These are phyloP conservation scores for Ruditapes philippinarum DNA, from an alignment of 1,140 invertebrate genomes.

Conservation along the genomic window DNA sequence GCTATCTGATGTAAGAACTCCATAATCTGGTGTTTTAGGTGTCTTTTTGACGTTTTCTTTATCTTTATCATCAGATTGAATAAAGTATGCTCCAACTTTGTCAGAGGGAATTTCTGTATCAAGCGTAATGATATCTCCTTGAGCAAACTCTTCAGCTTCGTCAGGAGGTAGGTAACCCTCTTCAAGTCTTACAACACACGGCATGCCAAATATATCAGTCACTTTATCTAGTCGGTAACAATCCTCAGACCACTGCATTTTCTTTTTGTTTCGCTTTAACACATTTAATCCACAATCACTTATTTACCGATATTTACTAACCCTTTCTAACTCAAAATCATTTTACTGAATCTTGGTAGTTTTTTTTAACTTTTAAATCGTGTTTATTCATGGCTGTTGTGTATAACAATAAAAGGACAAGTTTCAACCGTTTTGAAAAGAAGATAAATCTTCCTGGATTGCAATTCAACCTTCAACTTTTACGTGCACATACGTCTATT, in stretches of 20 bases:
- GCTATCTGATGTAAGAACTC: neutral
- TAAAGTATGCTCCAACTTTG: conserved; percentile 47
- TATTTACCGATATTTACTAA: too few species aligned
- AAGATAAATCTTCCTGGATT: neutral
- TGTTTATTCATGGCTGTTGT: too few species aligned
- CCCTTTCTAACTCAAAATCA: too few species aligned
- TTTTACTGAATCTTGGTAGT: too few species aligned
- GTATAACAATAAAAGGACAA: too few species aligned
- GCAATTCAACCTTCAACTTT: neutral
- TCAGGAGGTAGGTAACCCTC: conserved; percentile 5
- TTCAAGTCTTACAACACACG: conserved; percentile 9
- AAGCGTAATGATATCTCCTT: conserved; percentile 32
- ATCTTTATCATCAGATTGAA: neutral
- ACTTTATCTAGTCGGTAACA: conserved; percentile 37
- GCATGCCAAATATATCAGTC: neutral
- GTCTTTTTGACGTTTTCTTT: neutral
- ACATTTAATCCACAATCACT: too few species aligned
- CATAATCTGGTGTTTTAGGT: neutral
- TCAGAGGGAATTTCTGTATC: neutral
- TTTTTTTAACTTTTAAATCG: too few species aligned
- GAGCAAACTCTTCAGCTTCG: conserved; percentile 39
- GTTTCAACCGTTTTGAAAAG: neutral
- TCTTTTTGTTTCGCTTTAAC: neutral
- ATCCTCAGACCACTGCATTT: neutral
- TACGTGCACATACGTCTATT: too few species aligned